phyloP scores from a whole-genome alignment of 2,888 invertebrate genomes.

The Diarsia mendica region DNA sequence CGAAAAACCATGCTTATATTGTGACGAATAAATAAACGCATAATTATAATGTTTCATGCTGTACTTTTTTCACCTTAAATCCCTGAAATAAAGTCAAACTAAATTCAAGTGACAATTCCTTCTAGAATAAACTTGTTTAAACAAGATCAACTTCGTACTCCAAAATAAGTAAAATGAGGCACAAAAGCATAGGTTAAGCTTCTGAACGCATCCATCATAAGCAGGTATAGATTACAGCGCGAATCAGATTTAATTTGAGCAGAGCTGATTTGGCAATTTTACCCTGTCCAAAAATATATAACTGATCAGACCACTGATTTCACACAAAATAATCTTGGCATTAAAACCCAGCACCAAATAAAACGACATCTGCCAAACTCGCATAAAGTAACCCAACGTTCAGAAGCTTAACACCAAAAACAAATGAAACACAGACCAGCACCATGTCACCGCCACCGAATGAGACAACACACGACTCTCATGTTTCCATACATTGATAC shows the following conservation, averaged over 20 bases:
- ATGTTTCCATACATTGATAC: slow-evolving; percentile 76
- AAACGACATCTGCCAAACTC: not conserved
- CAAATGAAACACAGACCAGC: slow-evolving; percentile 58
- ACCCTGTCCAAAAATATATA: not conserved
- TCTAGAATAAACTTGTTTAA: not conserved
- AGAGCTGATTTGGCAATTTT: not conserved
- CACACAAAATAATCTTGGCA: not conserved
- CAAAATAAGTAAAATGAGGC: slow-evolving; percentile 17
- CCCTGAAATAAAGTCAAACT: slow-evolving; percentile 5
- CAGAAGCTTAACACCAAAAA: slow-evolving; percentile 50
- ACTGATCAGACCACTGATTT: not conserved
- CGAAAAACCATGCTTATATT: slow-evolving; percentile 46
- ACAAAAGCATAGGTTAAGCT: slow-evolving; percentile 23
- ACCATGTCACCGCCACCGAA: slow-evolving; percentile 68
- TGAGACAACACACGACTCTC: slow-evolving; percentile 69
- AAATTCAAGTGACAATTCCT: slow-evolving; percentile 8
- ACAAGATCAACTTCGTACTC: not conserved
- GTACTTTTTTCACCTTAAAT: slow-evolving; percentile 1
- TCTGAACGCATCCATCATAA: slow-evolving; percentile 18
- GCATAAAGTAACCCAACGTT: slow-evolving; percentile 18
- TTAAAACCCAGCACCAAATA: not conserved
- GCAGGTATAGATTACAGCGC: not conserved
- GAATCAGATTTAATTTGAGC: not conserved
- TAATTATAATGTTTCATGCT: slow-evolving; percentile 34
- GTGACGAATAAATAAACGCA: slow-evolving; percentile 15